Conservation (phyloP, 2,113 vertebrate species). For the Verasper variegatus region DNA sequence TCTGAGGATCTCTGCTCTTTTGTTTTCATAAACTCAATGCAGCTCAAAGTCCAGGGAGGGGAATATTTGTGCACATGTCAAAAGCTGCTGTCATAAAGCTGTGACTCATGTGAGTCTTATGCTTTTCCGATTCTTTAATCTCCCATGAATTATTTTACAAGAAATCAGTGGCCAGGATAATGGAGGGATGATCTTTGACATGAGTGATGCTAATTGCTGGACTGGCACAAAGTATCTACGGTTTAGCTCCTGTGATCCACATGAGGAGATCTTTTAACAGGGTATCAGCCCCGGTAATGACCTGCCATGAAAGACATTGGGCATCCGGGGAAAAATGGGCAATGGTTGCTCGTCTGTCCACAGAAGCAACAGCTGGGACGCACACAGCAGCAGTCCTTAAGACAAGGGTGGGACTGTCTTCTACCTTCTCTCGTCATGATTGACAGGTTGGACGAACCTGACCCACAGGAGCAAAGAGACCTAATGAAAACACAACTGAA, state of each 20-base stretch:
- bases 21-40: conserved; percentile 39
- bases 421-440: not conserved
- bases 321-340: not conserved
- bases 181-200: not conserved
- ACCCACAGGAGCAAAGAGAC: not conserved
- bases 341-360: not conserved
- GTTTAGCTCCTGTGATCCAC: not conserved
- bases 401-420: not conserved
- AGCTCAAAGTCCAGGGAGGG: conserved; percentile 33
- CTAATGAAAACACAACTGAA: not conserved
- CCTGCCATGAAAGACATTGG: not conserved
- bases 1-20: conserved; percentile 35
- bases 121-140: conserved; percentile 8
- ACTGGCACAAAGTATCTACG: not conserved
- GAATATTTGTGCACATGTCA: conserved; percentile 37
- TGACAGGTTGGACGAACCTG: not conserved
- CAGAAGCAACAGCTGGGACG: not conserved
- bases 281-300: not conserved
- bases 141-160: not conserved
- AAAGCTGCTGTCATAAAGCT: conserved; percentile 23
- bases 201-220: not conserved
- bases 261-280: not conserved
- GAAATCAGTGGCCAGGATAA: not conserved
- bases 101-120: conserved; percentile 22
- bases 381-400: not conserved